phyloP scores from a whole-genome alignment of 2,113 vertebrate species.

The Corydoras maculifer region DNA sequence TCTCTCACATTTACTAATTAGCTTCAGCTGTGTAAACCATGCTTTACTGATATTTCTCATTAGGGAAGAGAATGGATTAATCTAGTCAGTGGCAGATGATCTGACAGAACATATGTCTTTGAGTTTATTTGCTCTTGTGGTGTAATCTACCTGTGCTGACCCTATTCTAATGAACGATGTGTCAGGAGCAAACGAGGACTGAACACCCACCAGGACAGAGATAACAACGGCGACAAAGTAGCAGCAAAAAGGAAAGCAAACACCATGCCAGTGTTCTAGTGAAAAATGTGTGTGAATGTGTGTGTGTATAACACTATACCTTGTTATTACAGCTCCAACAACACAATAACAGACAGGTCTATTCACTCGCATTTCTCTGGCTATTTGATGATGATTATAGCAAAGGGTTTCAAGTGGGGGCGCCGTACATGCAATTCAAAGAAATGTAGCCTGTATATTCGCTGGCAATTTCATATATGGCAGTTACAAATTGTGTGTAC shows the following conservation, averaged over 20 bases:
- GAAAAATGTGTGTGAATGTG: not conserved
- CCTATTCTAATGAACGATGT: conserved; percentile 35
- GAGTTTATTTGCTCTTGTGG: conserved; percentile 36
- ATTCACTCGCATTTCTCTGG: conserved; percentile 19
- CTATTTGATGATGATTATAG: conserved; percentile 28
- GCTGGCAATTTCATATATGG: conserved; percentile 2
- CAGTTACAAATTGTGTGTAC: not conserved
- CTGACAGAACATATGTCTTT: conserved; percentile 38
- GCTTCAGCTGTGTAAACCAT: conserved; percentile 34
- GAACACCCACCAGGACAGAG: conserved; percentile 7
- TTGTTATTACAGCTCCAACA: conserved; percentile 12
- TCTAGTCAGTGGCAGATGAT: conserved; percentile 35
- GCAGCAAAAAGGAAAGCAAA: conserved; percentile 10
- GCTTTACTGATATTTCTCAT: conserved; percentile 40
- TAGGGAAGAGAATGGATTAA: conserved; percentile 40
- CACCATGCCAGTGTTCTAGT: not conserved
- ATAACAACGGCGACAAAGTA: not conserved
- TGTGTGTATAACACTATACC: not conserved
- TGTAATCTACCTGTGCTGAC: conserved; percentile 29
- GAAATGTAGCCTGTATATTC: conserved; percentile 1
- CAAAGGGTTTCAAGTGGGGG: conserved; percentile 6
- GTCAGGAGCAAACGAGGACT: conserved; percentile 7
- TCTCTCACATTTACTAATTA: conserved; percentile 41
- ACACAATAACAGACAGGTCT: conserved; percentile 21
- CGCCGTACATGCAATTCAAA: conserved; percentile 17